A percentile compares a stretch with the other conserved stretches of the same genome.
Conservation (phyloP, 2,888 invertebrate species). For the Cerceris rybyensis region DNA sequence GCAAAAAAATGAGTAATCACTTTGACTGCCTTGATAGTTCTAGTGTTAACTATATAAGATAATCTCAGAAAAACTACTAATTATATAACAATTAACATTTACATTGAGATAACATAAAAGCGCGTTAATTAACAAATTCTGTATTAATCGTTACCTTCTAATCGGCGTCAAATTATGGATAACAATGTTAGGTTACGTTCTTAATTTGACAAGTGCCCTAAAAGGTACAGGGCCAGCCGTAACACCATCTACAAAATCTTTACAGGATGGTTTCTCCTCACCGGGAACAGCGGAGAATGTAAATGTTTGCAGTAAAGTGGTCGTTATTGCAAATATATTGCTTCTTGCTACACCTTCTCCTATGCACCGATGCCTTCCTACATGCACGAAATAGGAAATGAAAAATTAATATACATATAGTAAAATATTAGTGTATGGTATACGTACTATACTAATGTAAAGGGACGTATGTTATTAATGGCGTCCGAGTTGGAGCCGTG, state of each 20-base stretch:
- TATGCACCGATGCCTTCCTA: constrained; percentile 89
- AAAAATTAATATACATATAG: constrained; percentile 1
- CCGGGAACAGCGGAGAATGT: constrained; percentile 87
- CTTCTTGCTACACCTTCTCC: constrained; percentile 91
- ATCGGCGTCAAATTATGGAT: not conserved
- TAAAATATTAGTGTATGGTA: not conserved
- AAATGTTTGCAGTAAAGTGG: constrained; percentile 89
- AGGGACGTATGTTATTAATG: no score
- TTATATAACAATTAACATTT: not conserved
- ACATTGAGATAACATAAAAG: not conserved
- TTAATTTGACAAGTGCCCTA: constrained; percentile 85
- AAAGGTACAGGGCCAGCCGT: constrained; percentile 90
- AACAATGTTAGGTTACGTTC: constrained; percentile 72
- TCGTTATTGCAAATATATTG: constrained; percentile 90
- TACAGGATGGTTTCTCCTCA: constrained; percentile 84
- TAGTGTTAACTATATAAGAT: no score
- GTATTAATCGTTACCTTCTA: not conserved
- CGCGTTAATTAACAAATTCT: no score
- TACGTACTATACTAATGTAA: not conserved
- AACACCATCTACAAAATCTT: constrained; percentile 89
- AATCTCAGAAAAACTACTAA: no score
- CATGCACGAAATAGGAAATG: not conserved
- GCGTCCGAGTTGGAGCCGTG: no score
- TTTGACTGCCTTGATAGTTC: no score
- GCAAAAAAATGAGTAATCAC: no score